Evolutionary conservation across 2,797 vertebrate genomes (phyloP).

Genomic region (Ctenochaetus hawaiiensis): DNA sequence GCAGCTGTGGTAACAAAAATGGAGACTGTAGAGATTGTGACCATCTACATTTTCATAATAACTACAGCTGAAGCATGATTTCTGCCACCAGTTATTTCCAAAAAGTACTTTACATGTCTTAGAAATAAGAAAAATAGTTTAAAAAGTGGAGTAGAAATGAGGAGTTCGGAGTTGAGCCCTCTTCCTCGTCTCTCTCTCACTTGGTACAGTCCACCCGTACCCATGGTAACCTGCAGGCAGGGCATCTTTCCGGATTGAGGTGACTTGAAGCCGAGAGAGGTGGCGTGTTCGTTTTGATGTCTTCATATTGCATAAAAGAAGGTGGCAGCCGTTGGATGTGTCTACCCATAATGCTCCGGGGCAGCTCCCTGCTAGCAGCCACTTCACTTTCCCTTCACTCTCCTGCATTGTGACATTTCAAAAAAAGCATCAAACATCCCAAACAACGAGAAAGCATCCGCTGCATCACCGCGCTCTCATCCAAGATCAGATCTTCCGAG

Average conservation of each 20-base stretch:
- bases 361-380: slow-evolving; percentile 27
- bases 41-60: slow-evolving; percentile 41
- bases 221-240: slow-evolving; percentile 71
- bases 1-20: slow-evolving; percentile 37
- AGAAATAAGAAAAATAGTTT: slow-evolving; percentile 15
- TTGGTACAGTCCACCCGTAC: slow-evolving; percentile 54
- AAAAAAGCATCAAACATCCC: slow-evolving; percentile 35
- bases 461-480: slow-evolving; percentile 24
- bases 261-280: slow-evolving; percentile 30
- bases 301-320: slow-evolving; percentile 43
- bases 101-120: slow-evolving; percentile 3
- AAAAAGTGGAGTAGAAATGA: slow-evolving; percentile 11
- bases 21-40: slow-evolving; percentile 7
- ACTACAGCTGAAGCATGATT: slow-evolving; percentile 37
- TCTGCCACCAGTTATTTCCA: slow-evolving; percentile 37
- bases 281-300: slow-evolving; percentile 63
- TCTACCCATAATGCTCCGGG: slow-evolving; percentile 54
- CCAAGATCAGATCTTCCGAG: slow-evolving; percentile 18
- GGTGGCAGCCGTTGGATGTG: slow-evolving; percentile 35
- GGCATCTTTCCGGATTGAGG: slow-evolving; percentile 41
- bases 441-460: slow-evolving; percentile 21
- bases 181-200: background rate
- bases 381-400: slow-evolving; percentile 24
- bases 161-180: slow-evolving; percentile 5
- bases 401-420: slow-evolving; percentile 41